Conservation (phyloP, 2,113 vertebrate species). For the Heloderma charlesbogerti region DNA sequence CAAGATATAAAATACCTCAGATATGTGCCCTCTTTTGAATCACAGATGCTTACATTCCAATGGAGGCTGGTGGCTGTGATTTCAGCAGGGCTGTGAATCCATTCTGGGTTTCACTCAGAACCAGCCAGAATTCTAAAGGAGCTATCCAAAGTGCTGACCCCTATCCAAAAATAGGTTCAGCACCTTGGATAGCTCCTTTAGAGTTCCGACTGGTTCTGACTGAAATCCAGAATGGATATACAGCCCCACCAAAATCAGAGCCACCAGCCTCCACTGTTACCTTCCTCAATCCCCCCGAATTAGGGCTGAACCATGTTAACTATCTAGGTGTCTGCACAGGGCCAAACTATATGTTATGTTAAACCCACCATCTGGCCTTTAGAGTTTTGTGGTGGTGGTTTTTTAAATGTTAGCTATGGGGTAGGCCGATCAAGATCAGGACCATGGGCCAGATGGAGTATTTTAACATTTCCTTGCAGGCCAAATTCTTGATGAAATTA, state of each 20-base stretch:
- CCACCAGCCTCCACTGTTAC: too few relatives aligned
- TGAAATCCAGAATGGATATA: too few relatives aligned
- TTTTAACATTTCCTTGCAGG: not conserved
- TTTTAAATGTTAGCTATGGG: not conserved
- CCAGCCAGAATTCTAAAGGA: too few relatives aligned
- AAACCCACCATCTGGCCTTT: not conserved
- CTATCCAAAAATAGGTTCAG: too few relatives aligned
- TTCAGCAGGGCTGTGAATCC: too few relatives aligned
- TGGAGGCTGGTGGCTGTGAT: too few relatives aligned
- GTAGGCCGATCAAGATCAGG: not conserved
- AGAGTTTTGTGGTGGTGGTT: not conserved
- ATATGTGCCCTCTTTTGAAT: not conserved
- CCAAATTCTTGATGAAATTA: not conserved
- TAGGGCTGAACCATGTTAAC: not conserved
- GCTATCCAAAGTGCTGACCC: too few relatives aligned
- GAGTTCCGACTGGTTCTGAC: too few relatives aligned
- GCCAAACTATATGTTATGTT: not conserved
- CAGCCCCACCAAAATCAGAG: too few relatives aligned
- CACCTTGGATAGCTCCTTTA: not conserved
- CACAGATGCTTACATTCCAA: not conserved
- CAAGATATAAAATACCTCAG: not conserved
- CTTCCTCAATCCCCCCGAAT: not conserved
- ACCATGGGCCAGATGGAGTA: not conserved
- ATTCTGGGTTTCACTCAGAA: too few relatives aligned
- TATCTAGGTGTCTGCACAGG: too few relatives aligned